phyloP scores from a whole-genome alignment of 2,113 vertebrate species.

The Nothoprocta pentlandii region DNA sequence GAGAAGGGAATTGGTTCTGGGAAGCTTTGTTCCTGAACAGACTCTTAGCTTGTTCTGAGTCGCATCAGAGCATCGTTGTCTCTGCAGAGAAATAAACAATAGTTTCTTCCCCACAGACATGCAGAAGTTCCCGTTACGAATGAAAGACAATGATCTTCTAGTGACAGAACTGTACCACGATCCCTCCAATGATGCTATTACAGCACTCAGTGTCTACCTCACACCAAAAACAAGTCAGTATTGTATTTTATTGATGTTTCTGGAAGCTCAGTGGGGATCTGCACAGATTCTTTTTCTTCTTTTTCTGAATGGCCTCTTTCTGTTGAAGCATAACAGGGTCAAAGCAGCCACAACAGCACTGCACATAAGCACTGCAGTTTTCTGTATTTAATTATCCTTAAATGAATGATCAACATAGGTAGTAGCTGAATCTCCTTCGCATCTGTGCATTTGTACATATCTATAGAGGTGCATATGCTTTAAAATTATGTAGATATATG shows the following conservation, averaged over 20 bases:
- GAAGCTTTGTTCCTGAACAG: neutral
- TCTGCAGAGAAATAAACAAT: neutral
- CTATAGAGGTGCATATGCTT: neutral
- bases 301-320: neutral
- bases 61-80: neutral
- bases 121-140: slow-evolving; percentile 97
- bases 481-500: neutral
- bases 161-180: slow-evolving; percentile 97
- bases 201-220: slow-evolving; percentile 96
- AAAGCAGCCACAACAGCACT: neutral
- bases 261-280: neutral
- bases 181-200: slow-evolving; percentile 96
- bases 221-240: slow-evolving; percentile 97
- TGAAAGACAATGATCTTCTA: slow-evolving; percentile 98
- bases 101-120: slow-evolving; percentile 83
- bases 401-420: neutral
- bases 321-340: neutral
- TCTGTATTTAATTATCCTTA: neutral
- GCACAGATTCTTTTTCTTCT: neutral
- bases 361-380: neutral
- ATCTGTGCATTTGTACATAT: neutral
- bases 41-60: neutral
- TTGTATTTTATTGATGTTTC: neutral
- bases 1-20: neutral
- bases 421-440: neutral